phyloP scores from a whole-genome alignment of 2,113 vertebrate species.

The Phaethornis superciliosus region DNA sequence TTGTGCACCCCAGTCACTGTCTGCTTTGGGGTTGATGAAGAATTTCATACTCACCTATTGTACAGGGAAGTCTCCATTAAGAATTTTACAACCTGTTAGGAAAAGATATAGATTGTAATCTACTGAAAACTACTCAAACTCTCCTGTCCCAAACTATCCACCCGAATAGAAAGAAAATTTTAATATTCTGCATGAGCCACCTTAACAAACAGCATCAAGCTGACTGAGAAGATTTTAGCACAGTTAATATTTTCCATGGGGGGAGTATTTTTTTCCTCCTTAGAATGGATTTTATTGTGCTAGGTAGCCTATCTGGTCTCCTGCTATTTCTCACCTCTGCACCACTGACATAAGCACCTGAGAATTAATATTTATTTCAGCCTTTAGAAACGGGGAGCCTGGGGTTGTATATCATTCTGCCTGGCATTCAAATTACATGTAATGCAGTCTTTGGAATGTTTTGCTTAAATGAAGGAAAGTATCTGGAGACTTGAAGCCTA shows the following conservation, averaged over 20 bases:
- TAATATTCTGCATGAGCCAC: not conserved
- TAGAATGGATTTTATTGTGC: not conserved
- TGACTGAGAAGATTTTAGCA: not conserved
- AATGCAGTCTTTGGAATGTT: slow-evolving; percentile 44
- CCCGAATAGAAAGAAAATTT: not conserved
- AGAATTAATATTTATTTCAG: not conserved
- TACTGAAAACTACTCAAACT: not conserved
- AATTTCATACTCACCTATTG: not conserved
- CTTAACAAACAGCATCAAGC: not conserved
- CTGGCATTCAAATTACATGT: not conserved
- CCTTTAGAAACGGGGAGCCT: not conserved
- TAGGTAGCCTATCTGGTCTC: not conserved
- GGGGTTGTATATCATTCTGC: not conserved
- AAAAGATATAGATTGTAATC: not conserved
- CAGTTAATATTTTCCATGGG: not conserved
- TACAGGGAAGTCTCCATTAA: not conserved
- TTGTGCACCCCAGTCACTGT: not conserved
- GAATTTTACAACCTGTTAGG: not conserved
- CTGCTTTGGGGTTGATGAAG: not conserved
- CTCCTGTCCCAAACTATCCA: not conserved
- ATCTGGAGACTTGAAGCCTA: slow-evolving; percentile 14
- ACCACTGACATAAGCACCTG: not conserved
- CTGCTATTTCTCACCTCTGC: slow-evolving; percentile 14
- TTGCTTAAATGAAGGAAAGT: not conserved
- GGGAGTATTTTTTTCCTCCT: not conserved